Base-by-base conservation (phyloP, 2,888 invertebrate species). In the Meta bourneti region DNA sequence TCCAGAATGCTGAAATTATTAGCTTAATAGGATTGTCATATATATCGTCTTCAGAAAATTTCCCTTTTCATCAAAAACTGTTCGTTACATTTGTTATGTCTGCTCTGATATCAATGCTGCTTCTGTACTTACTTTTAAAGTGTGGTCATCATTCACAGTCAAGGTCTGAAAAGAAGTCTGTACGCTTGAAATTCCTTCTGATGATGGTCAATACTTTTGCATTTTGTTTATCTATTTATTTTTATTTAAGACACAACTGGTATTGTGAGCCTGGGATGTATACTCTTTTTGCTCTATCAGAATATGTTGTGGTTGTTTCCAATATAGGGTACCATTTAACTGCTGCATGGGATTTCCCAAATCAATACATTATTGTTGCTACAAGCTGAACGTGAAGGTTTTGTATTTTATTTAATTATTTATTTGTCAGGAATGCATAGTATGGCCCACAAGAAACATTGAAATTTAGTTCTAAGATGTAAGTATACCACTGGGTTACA, bases 321-420 rank as follows among this genome's bases (percentile, higher is more conserved):
- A 99, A 99, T 95, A 98, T 99, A 96, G 96, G 96, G 94, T 99
- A 97, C 95, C 99, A 99, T 95, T 96, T 97, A 95, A 98, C 98
- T 78, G 97, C 98, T 13, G 97, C 96, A 94, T 97, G 97, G 96
- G 99, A 99, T 95, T 97, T 99, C 95, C 77, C 90, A 34, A 87
- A 91, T 86, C 85, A 92, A 20, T 83, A 75, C 20, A 75, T 93
- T 4, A 93, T 79, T 81, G 85, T 93, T 8, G 81, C 71, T 34
- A 52, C 79, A 9, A 52, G 70, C 20, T 89, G 34, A 89, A 7
- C 6, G 48, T 74, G 9, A 1, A 74, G 48, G n/a, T 20, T 74
- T 19, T n/a, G n/a, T 72, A 34, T 19, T n/a, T n/a, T 6, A 72
- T 19, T 72, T 72, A 72, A 72, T 72, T 71, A 71, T 71, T 19